Percentiles rank a stretch among this genome's conserved stretches.
Conservation (phyloP, 1,140 invertebrate species). For the Drosophila elegans region DNA sequence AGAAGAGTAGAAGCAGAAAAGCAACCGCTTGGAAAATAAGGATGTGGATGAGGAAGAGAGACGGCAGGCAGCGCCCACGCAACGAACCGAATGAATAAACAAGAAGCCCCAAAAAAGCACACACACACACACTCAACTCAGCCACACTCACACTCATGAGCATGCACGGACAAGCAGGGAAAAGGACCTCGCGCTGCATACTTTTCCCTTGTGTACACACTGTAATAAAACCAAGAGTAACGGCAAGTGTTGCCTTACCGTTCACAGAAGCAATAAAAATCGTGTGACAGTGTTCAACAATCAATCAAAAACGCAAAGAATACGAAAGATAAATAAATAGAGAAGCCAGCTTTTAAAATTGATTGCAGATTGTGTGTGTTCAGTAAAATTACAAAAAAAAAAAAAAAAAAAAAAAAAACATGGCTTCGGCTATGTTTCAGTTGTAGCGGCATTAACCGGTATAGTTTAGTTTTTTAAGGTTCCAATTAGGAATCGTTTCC, state of each 20-base stretch:
- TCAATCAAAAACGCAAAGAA: slow-evolving; percentile 34
- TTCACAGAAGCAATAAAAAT: slow-evolving; percentile 39
- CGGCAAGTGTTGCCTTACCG: slow-evolving; percentile 42
- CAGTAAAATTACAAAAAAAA: slow-evolving; percentile 4
- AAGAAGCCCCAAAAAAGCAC: slow-evolving; percentile 8
- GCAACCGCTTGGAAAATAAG: slow-evolving; percentile 1
- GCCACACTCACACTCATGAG: slow-evolving; percentile 6
- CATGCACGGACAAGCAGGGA: background rate
- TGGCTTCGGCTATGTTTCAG: slow-evolving; percentile 29
- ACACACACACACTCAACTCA: slow-evolving; percentile 2
- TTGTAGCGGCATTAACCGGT: slow-evolving; percentile 45
- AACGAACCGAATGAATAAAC: slow-evolving; percentile 7
- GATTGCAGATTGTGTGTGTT: slow-evolving; percentile 34
- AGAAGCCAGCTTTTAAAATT: slow-evolving; percentile 16
- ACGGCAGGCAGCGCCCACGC: slow-evolving; percentile 3
- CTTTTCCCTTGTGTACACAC: slow-evolving; percentile 24
- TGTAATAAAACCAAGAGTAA: slow-evolving; percentile 13
- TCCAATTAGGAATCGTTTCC: slow-evolving; percentile 32
- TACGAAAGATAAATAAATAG: slow-evolving; percentile 8
- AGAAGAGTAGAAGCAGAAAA: slow-evolving; percentile 2
- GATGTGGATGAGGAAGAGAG: slow-evolving; percentile 6
- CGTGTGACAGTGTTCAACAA: slow-evolving; percentile 38
- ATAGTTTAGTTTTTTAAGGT: slow-evolving; percentile 49
- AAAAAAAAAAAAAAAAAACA: background rate
- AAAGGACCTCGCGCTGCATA: background rate